Evolutionary conservation across 2,797 vertebrate genomes (phyloP), one percentile per base, ranked within the genome.

Genomic region (Tragopan temminckii): DNA sequence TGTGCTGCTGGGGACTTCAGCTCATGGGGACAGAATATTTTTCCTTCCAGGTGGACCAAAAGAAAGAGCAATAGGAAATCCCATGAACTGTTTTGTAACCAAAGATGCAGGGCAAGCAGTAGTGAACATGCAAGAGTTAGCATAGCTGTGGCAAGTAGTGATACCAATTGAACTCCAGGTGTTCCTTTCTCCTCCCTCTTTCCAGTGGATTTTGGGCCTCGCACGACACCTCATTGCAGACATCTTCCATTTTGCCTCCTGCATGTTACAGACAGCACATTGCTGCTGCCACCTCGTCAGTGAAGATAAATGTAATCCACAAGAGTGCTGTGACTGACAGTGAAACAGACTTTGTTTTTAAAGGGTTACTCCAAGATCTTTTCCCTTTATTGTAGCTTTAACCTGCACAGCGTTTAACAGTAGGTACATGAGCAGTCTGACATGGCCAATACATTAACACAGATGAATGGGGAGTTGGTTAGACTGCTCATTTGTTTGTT

Each of bases 41-140:
- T 89, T 52, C 38, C 33, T 80, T 82, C 57, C 71, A 67, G 64
- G 29, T 2, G 10, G 9, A 40, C 9, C 0, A 3, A 69, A 87
- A 86, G 15, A 35, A 35, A 53, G 46, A 45, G 27, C 13, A 42
- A 55, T 90, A 86, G 20, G 33, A 33, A 68, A 50, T 4, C 12
- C n/a, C 8, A 5, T 35, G 23, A 58, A 38, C 50, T 24, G 0
- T 7, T 17, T 4, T 21, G 8, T n/a, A 59, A 81, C 14, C 23
- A 48, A 20, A n/a, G 58, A 29, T 12, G 5, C 38, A 67, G 3
- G 52, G 4, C 45, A 72, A 29, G 9, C n/a, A 68, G 74, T 42
- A 86, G 62, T 0, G 0, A 72, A 46, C 0, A 0, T 15, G 14
- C 18, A 6, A 63, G 42, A 69, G 27, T 57, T 43, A 46, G 71